phyloP scores from a whole-genome alignment of 2,888 invertebrate genomes.

The Lycia hirtaria region DNA sequence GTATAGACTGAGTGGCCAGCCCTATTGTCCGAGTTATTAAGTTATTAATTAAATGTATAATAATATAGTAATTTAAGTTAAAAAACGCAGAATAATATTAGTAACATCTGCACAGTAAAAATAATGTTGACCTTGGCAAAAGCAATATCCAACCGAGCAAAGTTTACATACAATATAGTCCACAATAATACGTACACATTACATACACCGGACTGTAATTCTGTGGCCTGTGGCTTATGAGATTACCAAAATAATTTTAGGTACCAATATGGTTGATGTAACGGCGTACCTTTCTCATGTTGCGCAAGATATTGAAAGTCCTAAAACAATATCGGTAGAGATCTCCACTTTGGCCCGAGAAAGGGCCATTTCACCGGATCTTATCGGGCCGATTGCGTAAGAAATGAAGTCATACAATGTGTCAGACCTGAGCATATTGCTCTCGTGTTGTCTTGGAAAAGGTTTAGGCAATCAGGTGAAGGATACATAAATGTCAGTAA shows the following conservation, averaged over 20 bases:
- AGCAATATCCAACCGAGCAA: not conserved
- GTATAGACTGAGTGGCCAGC: no score
- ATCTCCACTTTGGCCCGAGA: constrained; percentile 45
- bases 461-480: constrained; percentile 8
- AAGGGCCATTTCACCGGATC: constrained; percentile 62
- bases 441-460: constrained; percentile 3
- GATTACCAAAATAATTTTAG: not conserved
- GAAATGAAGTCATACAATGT: constrained; percentile 29
- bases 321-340: constrained; percentile 24
- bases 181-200: no score
- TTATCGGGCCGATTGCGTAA: constrained; percentile 37
- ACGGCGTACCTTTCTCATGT: constrained; percentile 8
- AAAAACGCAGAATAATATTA: no score
- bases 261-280: constrained; percentile 11
- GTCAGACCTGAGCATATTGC: constrained; percentile 14
- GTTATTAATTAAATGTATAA: no score
- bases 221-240: not conserved
- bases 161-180: not conserved
- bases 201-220: not conserved
- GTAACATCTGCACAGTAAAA: no score
- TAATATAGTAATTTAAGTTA: no score
- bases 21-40: no score
- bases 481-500: not conserved
- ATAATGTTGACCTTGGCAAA: not conserved
- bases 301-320: constrained; percentile 26